Evolutionary conservation across 1,140 invertebrate species (phyloP), one percentile per base, ranked within the genome.

Genomic region (Drosophila suzukii): DNA sequence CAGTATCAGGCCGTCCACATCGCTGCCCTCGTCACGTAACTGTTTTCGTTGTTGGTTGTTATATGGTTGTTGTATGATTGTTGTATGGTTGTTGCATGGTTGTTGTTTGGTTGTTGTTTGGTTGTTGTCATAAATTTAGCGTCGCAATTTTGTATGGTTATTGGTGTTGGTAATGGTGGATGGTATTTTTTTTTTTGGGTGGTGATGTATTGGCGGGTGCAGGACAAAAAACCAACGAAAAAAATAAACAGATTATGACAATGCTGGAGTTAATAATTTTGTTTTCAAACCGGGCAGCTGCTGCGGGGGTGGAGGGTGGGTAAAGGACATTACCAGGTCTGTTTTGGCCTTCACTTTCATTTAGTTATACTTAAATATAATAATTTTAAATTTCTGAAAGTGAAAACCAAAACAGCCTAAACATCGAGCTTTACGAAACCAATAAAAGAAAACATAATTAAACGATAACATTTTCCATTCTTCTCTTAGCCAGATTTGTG

Each of bases 1-100:
- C 92, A 94, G 93, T 73, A 93, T 93, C 81, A 94, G 91, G 71
- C 93, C 91, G 70, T 94, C 94, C 75, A 91, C 86, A 88, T 94
- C 94, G 77, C 78, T 84, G 77, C 76, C 72, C 65, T 91, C 90
- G 81, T 91, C 90, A 79, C 90, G 83, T 85, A 90, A 90, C 77
- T 90, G 78, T 91, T 86, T 63, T 61, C 54, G 67, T 57, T 56
- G 30, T 63, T 57, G 38, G 39, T 36, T 57, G 30, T 36, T 20
- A 12, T 4, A 17, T 46, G 20, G 41, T n/a, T 43, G 34, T 36
- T 36, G 11, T 43, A 15, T 43, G 13, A 78, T 75, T 72, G 43
- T 75, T 73, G 39, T 43, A 36, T 36, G 11, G 2, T 27, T 27
- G 27, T 27, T 27, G 27, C 17, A 49, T 74, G 60, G 57, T 76